Evolutionary conservation across 2,888 invertebrate species (phyloP).

Genomic region (Eustalomyia histrio): DNA sequence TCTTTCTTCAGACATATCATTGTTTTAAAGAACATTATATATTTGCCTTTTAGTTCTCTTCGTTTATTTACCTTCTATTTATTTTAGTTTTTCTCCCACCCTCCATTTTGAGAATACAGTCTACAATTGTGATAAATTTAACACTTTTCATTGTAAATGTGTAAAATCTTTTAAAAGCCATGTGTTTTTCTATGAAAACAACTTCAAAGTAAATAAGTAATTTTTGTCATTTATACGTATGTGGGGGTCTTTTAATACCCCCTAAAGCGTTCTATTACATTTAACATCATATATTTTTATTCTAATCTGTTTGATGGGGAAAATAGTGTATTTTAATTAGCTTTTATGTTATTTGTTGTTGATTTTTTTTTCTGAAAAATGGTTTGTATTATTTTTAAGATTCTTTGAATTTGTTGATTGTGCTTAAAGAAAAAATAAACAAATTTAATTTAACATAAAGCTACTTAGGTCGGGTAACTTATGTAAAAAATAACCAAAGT

Average conservation of each 20-base stretch:
- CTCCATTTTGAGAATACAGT: not conserved
- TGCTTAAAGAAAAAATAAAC: not conserved
- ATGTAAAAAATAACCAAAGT: no score
- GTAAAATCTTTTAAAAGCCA: conserved; percentile 23
- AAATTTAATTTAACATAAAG: not conserved
- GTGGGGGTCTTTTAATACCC: conserved; percentile 4
- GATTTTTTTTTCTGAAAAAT: not conserved
- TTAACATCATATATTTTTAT: conserved; percentile 21
- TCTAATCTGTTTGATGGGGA: conserved; percentile 18
- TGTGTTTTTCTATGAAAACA: conserved; percentile 15
- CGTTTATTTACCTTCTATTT: conserved; percentile 1
- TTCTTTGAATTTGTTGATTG: conserved; percentile 15
- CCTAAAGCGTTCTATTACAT: conserved; percentile 31
- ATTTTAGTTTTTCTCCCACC: not conserved
- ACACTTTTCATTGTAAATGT: conserved; percentile 28
- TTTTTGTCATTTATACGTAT: not conserved
- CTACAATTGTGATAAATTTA: conserved; percentile 24
- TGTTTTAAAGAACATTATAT: conserved; percentile 34
- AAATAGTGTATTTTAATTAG: conserved; percentile 24
- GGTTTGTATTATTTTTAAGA: not conserved
- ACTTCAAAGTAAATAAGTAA: conserved; percentile 34
- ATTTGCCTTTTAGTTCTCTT: not conserved
- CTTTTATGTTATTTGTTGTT: conserved; percentile 33
- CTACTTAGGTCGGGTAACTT: not conserved
- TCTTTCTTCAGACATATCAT: conserved; percentile 49